These are phyloP conservation scores for Parauchenoglanis punctatus DNA, from an alignment of 2,797 vertebrate species.

Conservation along the genomic window DNA sequence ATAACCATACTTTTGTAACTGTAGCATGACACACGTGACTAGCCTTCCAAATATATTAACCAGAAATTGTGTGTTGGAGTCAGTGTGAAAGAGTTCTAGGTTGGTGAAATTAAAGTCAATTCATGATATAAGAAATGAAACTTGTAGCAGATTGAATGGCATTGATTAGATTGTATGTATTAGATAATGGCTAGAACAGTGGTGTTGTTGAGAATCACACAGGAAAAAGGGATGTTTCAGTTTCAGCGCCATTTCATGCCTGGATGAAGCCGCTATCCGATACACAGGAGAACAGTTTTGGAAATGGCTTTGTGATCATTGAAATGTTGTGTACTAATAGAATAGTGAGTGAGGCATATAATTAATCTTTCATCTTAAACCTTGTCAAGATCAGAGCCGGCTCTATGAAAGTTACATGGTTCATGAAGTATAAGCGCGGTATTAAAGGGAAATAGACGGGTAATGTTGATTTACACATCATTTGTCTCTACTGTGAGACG, in stretches of 20 bases:
- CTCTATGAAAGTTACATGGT: background rate
- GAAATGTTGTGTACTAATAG: slow-evolving; percentile 35
- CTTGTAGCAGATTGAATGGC: slow-evolving; percentile 68
- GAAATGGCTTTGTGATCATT: slow-evolving; percentile 37
- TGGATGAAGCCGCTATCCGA: slow-evolving; percentile 57
- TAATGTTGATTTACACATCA: slow-evolving; percentile 30
- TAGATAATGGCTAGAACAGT: slow-evolving; percentile 44
- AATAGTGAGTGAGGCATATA: slow-evolving; percentile 23
- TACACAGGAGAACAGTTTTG: slow-evolving; percentile 25
- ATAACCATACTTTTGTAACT: slow-evolving; percentile 26
- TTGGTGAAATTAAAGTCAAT: slow-evolving; percentile 26
- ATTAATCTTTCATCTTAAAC: slow-evolving; percentile 42
- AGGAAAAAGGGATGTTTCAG: slow-evolving; percentile 61
- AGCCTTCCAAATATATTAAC: slow-evolving; percentile 11
- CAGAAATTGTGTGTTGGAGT: slow-evolving; percentile 12
- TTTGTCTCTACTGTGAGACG: background rate
- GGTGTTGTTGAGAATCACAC: slow-evolving; percentile 47
- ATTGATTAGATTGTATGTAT: slow-evolving; percentile 69
- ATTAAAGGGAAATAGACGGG: slow-evolving; percentile 3
- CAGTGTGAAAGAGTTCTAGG: slow-evolving; percentile 33
- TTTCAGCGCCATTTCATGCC: slow-evolving; percentile 73
- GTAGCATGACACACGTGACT: slow-evolving; percentile 49
- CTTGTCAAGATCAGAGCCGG: background rate
- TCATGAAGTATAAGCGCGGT: background rate
- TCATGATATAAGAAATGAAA: slow-evolving; percentile 11